Base-by-base conservation (phyloP, 2,113 vertebrate genomes). In the Scomber colias region DNA sequence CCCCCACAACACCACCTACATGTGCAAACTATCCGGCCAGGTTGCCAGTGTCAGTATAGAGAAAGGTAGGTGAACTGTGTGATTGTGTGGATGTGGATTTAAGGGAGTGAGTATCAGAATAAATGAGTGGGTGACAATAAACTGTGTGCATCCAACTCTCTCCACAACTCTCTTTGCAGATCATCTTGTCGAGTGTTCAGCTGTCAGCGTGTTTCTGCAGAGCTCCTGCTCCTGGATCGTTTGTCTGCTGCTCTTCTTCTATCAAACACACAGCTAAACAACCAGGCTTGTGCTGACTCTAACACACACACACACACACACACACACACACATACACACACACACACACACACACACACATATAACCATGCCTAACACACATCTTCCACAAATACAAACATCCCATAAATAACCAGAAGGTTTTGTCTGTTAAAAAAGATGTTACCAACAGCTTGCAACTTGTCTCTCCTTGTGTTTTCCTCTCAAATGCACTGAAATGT, bases 1-100 rank as follows among this genome's bases (percentile, higher is more conserved):
- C 9, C 81, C 80, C 5, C 81, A 90, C 68, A 95, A 95, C 81
- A 94, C 93, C 56, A 95, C 93, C 2, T 95, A 93, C 84, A 90
- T 95, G 35, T 96, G 95, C 82, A 94, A 90, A 82, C 79, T 95
- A 48, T 83, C 77, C 0, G 84, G 71, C 24, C 16, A 48, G 11
- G 1, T 5, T 48, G 90, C 75, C 45, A 90, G 11, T 1, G 0
- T 93, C 59, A 84, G 1, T 3, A n/a, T 93, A 60, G 87, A 93
- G 63, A 79, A 60, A 83, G 92, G 95, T 95, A 70, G 66, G 66
- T 78, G 67, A 11, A 65, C 8, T 19, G 14, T 54, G 5, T 27
- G 27, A 30, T 3, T 72, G 19, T 0, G 21, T 72, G 4, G 24
- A 27, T 40, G 35, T 45, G n/a, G 27, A 40, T 63, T 6, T 50